A percentile compares a stretch with the other conserved stretches of the same genome.
phyloP scores from a whole-genome alignment of 2,113 vertebrate species.

The Petroica traversi region DNA sequence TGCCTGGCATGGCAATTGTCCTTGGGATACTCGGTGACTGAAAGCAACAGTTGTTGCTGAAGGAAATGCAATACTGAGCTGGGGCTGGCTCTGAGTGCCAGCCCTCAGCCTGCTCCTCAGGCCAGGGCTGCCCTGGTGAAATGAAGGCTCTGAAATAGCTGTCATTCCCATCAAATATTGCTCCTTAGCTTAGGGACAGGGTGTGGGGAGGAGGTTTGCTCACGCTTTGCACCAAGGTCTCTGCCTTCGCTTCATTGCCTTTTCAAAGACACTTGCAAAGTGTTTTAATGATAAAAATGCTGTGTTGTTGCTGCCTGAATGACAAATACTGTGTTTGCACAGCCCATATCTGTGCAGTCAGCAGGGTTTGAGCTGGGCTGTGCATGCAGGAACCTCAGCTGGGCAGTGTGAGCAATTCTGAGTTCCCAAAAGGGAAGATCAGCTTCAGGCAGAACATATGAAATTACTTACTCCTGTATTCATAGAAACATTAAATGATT shows the following conservation, averaged over 20 bases:
- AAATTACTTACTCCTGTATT: neutral
- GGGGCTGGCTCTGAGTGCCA: neutral
- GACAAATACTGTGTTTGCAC: no score
- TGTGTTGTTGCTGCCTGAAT: rapidly evolving
- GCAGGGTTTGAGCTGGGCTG: neutral
- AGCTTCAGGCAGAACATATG: neutral
- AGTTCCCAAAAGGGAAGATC: neutral
- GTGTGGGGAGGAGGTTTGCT: neutral
- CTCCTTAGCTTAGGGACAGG: neutral
- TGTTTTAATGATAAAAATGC: neutral
- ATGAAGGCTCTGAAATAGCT: neutral
- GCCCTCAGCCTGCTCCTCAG: neutral
- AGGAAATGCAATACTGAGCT: neutral
- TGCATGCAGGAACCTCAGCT: neutral
- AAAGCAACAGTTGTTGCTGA: neutral
- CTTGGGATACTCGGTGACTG: neutral
- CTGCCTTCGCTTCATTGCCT: neutral
- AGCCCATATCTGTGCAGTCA: rapidly evolving
- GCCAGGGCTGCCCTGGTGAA: neutral
- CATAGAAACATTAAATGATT: neutral
- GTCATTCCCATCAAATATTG: neutral
- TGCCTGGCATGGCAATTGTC: neutral
- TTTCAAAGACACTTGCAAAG: neutral
- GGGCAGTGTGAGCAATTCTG: neutral
- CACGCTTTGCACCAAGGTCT: neutral